Percentiles rank a stretch among this genome's conserved stretches.
Conservation (phyloP, 2,888 invertebrate genomes). For the Pseudeuparius sepicola region DNA sequence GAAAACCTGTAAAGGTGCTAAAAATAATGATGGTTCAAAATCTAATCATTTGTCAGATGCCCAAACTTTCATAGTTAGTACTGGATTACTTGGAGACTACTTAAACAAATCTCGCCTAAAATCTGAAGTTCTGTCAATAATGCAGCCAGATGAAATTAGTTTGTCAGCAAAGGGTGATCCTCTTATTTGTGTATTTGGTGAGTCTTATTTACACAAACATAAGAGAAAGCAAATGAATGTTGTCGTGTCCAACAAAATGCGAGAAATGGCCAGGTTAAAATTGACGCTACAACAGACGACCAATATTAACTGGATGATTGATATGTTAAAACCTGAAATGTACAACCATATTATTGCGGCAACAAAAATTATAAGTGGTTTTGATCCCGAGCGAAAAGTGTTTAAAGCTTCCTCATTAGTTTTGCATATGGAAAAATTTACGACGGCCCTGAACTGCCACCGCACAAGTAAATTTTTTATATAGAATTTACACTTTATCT, state of each 20-base stretch:
- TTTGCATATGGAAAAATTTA: slow-evolving; percentile 21
- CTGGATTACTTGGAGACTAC: no score
- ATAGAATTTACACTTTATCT: no score
- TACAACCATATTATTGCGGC: slow-evolving; percentile 16
- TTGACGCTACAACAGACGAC: no score
- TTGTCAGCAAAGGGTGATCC: slow-evolving; percentile 21
- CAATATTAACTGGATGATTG: no score
- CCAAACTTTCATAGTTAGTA: slow-evolving; percentile 3
- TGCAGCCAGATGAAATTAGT: slow-evolving; percentile 24
- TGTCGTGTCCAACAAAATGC: slow-evolving; percentile 22
- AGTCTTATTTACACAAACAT: slow-evolving; percentile 20
- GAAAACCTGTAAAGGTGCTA: neutral
- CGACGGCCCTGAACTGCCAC: no score
- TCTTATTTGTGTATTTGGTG: slow-evolving; percentile 22
- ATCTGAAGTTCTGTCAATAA: slow-evolving; percentile 21
- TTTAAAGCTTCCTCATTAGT: slow-evolving; percentile 20
- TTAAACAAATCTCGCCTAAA: slow-evolving; percentile 18
- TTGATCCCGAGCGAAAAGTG: slow-evolving; percentile 14
- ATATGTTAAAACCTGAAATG: slow-evolving; percentile 18
- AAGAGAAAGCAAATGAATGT: slow-evolving; percentile 22
- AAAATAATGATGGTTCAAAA: neutral
- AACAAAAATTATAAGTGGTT: slow-evolving; percentile 19
- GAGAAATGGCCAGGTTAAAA: slow-evolving; percentile 21
- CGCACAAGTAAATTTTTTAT: no score
- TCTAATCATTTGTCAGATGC: slow-evolving; percentile 1